These are phyloP conservation scores for Hoplodrina ambigua DNA, from an alignment of 2,888 invertebrate genomes.

Conservation along the genomic window DNA sequence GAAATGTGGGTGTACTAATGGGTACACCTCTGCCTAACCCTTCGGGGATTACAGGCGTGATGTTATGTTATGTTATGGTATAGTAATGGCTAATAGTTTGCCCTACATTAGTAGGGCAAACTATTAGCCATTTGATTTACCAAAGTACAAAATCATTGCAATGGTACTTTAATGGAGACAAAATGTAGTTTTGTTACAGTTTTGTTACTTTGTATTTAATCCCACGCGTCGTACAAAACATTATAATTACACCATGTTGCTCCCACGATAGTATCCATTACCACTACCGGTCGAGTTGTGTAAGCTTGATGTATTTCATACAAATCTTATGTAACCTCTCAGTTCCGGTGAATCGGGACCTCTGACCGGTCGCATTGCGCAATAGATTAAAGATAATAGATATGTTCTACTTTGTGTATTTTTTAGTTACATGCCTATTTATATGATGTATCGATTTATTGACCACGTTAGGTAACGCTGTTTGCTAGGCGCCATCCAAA, in stretches of 20 bases:
- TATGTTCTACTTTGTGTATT: conserved; percentile 46
- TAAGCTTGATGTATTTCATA: conserved; percentile 42
- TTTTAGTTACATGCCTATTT: conserved; percentile 8
- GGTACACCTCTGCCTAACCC: no score
- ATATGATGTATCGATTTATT: conserved; percentile 26
- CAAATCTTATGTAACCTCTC: conserved; percentile 39
- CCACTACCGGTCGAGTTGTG: conserved; percentile 43
- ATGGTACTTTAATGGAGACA: not conserved
- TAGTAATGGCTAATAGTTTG: no score
- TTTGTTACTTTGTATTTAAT: conserved; percentile 17
- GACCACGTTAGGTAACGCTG: conserved; percentile 29
- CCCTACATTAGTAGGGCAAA: not conserved
- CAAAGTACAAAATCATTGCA: not conserved
- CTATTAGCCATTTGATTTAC: not conserved
- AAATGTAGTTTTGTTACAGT: not conserved
- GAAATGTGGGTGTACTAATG: no score
- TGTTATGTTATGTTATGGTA: no score
- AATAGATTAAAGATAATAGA: conserved; percentile 49
- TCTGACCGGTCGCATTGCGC: conserved; percentile 47
- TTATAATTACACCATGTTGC: conserved; percentile 26
- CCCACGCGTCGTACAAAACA: conserved; percentile 1
- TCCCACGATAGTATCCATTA: conserved; percentile 48
- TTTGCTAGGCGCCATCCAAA: not conserved
- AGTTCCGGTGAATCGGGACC: conserved; percentile 49
- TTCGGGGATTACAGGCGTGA: no score